Percentiles rank a stretch among this genome's conserved stretches.
These are phyloP conservation scores for Choloepus didactylus DNA, from an alignment of 2,797 vertebrate genomes.

Conservation along the genomic window DNA sequence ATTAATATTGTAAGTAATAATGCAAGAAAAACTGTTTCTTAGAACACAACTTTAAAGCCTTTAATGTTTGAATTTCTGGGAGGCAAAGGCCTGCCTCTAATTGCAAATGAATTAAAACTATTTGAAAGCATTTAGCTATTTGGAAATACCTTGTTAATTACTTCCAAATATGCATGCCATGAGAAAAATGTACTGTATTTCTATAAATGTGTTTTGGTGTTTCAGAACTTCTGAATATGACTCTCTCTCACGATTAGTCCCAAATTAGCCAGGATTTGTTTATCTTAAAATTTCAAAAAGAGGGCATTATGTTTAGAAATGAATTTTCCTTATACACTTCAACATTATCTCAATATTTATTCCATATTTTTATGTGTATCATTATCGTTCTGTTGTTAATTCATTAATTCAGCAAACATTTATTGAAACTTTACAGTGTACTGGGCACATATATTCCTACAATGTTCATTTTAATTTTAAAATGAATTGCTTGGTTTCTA, in stretches of 20 bases:
- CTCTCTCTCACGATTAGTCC: not conserved
- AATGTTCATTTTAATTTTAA: conserved; percentile 35
- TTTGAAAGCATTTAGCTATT: conserved; percentile 60
- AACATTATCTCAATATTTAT: conserved; percentile 1
- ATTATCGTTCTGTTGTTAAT: not conserved
- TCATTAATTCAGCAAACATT: conserved; percentile 13
- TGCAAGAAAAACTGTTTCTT: conserved; percentile 3
- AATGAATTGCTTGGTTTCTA: conserved; percentile 43
- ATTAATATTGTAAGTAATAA: conserved; percentile 30
- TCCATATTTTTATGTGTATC: not conserved
- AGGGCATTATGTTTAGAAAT: conserved; percentile 39
- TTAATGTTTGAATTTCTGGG: conserved; percentile 16
- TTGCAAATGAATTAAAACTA: not conserved
- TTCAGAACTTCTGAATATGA: conserved; percentile 51
- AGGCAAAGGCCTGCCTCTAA: not conserved
- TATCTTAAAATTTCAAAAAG: conserved; percentile 41
- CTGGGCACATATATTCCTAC: not conserved
- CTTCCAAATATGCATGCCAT: conserved; percentile 1
- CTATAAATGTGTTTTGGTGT: conserved; percentile 35
- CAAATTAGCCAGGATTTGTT: conserved; percentile 30
- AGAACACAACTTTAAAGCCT: conserved; percentile 4
- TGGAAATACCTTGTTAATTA: conserved; percentile 5
- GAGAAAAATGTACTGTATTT: conserved; percentile 30
- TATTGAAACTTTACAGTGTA: not conserved
- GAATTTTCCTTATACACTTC: not conserved